These are phyloP conservation scores for Pyralis farinalis DNA, from an alignment of 2,888 invertebrate species.

Conservation along the genomic window DNA sequence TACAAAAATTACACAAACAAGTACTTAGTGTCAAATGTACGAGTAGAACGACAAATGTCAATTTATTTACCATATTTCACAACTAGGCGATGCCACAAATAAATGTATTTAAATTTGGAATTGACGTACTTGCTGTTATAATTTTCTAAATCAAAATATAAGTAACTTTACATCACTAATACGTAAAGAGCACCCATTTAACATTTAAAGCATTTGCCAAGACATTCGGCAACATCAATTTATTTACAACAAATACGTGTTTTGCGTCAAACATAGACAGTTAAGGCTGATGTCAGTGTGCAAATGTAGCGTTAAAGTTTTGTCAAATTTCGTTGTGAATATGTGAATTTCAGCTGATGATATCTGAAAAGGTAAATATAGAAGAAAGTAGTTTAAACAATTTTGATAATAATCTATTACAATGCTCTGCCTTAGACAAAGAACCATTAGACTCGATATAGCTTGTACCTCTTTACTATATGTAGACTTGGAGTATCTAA, in stretches of 20 bases:
- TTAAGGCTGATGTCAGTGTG: slow-evolving; percentile 44
- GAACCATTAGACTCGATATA: too few relatives aligned
- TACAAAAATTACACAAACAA: not conserved
- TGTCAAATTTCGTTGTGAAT: slow-evolving; percentile 24
- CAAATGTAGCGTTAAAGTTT: slow-evolving; percentile 35
- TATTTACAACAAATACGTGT: slow-evolving; percentile 45
- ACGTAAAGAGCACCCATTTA: slow-evolving; percentile 51
- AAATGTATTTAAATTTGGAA: not conserved
- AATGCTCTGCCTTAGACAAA: too few relatives aligned
- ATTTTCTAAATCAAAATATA: not conserved
- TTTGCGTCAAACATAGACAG: slow-evolving; percentile 17
- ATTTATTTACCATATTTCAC: not conserved
- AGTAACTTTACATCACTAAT: slow-evolving; percentile 4
- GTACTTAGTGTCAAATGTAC: not conserved
- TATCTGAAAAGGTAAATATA: slow-evolving; percentile 29
- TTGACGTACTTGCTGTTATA: not conserved
- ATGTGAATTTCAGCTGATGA: slow-evolving; percentile 13
- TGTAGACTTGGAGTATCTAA: too few relatives aligned
- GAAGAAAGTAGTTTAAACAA: not conserved
- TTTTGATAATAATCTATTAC: too few relatives aligned
- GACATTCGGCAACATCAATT: slow-evolving; percentile 60
- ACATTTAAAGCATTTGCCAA: slow-evolving; percentile 74
- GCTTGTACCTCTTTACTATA: too few relatives aligned
- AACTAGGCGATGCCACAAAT: too few relatives aligned
- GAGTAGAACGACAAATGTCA: not conserved